These are phyloP conservation scores for Hipparchia sbordonii DNA, from an alignment of 2,888 invertebrate species.

Conservation along the genomic window DNA sequence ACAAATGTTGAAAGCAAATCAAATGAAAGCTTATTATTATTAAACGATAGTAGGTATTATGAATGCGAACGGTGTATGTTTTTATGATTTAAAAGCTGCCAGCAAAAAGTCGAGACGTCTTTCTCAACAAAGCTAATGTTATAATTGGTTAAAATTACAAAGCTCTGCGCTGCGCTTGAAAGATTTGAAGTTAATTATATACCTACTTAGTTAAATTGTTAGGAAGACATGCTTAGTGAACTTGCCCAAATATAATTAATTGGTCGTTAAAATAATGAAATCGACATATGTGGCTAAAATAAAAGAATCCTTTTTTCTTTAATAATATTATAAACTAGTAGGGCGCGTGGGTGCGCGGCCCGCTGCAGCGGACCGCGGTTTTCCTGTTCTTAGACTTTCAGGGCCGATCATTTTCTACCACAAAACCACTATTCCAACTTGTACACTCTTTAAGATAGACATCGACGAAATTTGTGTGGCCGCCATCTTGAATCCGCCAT, in stretches of 20 bases:
- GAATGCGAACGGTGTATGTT: conserved; percentile 50
- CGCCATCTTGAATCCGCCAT: too few species aligned
- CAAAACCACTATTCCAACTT: too few species aligned
- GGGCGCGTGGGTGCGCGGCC: too few species aligned
- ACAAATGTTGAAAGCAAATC: conserved; percentile 60
- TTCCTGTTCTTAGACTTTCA: too few species aligned
- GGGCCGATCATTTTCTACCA: too few species aligned
- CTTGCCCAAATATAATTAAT: conserved; percentile 14
- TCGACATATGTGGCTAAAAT: background rate
- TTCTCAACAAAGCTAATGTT: conserved; percentile 47
- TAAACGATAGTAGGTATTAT: conserved; percentile 57
- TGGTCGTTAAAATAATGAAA: conserved; percentile 5
- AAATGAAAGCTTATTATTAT: conserved; percentile 70
- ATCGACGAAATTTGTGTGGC: too few species aligned
- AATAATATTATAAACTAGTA: too few species aligned
- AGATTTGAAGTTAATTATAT: conserved; percentile 32
- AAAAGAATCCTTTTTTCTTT: background rate
- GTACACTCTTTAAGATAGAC: too few species aligned
- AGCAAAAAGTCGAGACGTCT: conserved; percentile 54
- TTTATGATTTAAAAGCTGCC: conserved; percentile 38
- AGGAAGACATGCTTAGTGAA: conserved; percentile 1
- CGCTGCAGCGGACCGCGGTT: too few species aligned
- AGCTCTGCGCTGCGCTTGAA: conserved; percentile 36
- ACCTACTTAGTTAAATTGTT: conserved; percentile 9
- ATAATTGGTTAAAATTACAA: conserved; percentile 52